Percentiles rank a stretch among this genome's conserved stretches.
These are phyloP conservation scores for Ciconia maguari DNA, from an alignment of 2,113 vertebrate genomes.

Conservation along the genomic window DNA sequence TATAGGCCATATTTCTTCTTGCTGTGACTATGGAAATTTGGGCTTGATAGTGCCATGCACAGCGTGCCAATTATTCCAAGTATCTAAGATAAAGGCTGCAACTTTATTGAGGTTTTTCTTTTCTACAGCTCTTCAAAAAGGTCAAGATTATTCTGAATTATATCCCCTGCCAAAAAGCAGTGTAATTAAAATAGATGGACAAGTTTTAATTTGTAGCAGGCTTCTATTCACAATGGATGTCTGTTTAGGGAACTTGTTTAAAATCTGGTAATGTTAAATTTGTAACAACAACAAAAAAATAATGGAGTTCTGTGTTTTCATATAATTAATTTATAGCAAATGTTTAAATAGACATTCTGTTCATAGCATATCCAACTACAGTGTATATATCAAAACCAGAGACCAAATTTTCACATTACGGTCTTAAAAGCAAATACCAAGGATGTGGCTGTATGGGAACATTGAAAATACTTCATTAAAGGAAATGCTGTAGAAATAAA, in stretches of 20 bases:
- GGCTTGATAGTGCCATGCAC: not conserved
- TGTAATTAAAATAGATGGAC: constrained; percentile 57
- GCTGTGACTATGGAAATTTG: not conserved
- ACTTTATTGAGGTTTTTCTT: constrained; percentile 31
- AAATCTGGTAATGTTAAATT: constrained; percentile 65
- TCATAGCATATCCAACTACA: constrained; percentile 44
- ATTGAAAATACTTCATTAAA: constrained; percentile 7
- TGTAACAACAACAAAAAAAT: constrained; percentile 62
- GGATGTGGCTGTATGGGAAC: constrained; percentile 38
- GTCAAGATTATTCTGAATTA: constrained; percentile 16
- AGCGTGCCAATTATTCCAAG: not conserved
- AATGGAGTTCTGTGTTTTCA: constrained; percentile 53
- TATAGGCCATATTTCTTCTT: not conserved
- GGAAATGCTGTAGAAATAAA: not conserved
- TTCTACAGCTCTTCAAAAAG: constrained; percentile 44
- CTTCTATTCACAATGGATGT: constrained; percentile 60
- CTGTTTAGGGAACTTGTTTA: constrained; percentile 53
- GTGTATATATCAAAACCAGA: constrained; percentile 58
- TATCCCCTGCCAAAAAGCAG: constrained; percentile 25
- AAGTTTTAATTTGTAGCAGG: constrained; percentile 64
- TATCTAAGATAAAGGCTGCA: constrained; percentile 32
- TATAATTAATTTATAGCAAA: constrained; percentile 68
- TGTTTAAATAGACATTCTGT: constrained; percentile 48
- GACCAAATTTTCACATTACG: constrained; percentile 17
- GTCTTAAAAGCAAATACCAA: constrained; percentile 41